Evolutionary conservation across 2,797 vertebrate species (phyloP).

Genomic region (Poecilia velifera): DNA sequence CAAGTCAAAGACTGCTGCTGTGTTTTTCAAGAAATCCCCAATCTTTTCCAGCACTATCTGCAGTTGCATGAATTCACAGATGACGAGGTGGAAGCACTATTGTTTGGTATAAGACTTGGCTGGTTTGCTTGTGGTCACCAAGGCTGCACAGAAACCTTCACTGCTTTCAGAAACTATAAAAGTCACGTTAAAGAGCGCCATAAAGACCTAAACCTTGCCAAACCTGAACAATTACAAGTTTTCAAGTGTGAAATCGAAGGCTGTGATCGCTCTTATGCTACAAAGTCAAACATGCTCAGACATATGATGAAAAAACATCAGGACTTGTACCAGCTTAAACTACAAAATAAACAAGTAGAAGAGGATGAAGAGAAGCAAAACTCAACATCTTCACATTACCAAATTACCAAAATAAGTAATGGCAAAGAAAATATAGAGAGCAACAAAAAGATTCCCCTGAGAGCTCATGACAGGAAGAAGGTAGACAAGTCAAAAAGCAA

Average conservation of each 20-base stretch:
- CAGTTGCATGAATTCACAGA: slow-evolving; percentile 91
- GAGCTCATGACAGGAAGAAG: slow-evolving; percentile 74
- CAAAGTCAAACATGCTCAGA: slow-evolving; percentile 92
- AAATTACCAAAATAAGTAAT: slow-evolving; percentile 79
- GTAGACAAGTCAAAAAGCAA: slow-evolving; percentile 56
- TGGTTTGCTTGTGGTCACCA: slow-evolving; percentile 91
- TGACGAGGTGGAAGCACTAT: slow-evolving; percentile 85
- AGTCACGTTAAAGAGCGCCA: slow-evolving; percentile 89
- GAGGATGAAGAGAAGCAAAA: slow-evolving; percentile 84
- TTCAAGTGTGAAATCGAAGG: slow-evolving; percentile 92
- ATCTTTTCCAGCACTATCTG: slow-evolving; percentile 92
- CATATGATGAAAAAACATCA: slow-evolving; percentile 96
- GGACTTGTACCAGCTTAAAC: slow-evolving; percentile 89
- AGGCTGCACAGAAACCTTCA: slow-evolving; percentile 87
- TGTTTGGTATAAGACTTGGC: slow-evolving; percentile 82
- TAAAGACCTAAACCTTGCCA: slow-evolving; percentile 77
- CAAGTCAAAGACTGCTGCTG: slow-evolving; percentile 93
- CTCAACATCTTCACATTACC: slow-evolving; percentile 77
- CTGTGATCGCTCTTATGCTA: slow-evolving; percentile 94
- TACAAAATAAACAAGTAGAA: slow-evolving; percentile 85
- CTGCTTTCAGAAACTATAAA: slow-evolving; percentile 87
- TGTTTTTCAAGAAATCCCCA: slow-evolving; percentile 91
- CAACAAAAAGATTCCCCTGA: slow-evolving; percentile 81
- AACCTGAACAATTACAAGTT: slow-evolving; percentile 80
- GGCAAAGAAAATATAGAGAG: slow-evolving; percentile 87